Conservation (phyloP, 2,797 vertebrate species). For the Euphonia xanthogaster region DNA sequence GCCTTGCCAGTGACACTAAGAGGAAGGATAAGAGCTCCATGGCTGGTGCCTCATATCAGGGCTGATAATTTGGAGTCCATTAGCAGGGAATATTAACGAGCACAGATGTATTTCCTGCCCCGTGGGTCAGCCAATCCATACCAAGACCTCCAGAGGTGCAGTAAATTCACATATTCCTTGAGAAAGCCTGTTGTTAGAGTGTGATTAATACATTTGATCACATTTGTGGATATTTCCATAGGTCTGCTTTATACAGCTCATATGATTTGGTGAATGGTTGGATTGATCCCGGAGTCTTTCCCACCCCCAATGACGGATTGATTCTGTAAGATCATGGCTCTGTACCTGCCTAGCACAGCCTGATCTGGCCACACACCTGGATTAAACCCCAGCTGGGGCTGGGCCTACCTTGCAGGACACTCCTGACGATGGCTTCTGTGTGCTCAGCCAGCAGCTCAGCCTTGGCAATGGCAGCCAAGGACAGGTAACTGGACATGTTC, state of each 20-base stretch:
- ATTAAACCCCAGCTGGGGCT: accelerated
- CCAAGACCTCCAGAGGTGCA: not conserved
- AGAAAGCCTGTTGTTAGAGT: not conserved
- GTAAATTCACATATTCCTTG: not conserved
- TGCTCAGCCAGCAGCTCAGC: slow-evolving; percentile 89
- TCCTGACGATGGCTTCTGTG: slow-evolving; percentile 85
- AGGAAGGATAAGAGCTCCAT: not conserved
- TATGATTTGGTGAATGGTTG: accelerated
- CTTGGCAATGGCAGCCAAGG: slow-evolving; percentile 88
- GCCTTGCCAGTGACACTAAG: not conserved
- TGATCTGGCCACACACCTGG: not conserved
- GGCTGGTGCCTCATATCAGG: not conserved
- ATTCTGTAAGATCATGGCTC: not conserved
- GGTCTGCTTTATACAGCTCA: not conserved
- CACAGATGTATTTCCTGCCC: not conserved
- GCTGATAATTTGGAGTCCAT: slow-evolving; percentile 5
- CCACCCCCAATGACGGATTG: not conserved
- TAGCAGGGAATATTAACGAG: not conserved
- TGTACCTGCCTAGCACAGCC: no score
- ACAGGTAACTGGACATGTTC: slow-evolving; percentile 95
- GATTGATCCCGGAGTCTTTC: not conserved
- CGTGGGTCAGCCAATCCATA: not conserved
- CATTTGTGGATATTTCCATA: not conserved
- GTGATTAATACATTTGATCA: not conserved
- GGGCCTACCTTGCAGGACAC: slow-evolving; percentile 88